These are phyloP conservation scores for Octodon degus DNA, from an alignment of 2,113 vertebrate genomes.

Conservation along the genomic window DNA sequence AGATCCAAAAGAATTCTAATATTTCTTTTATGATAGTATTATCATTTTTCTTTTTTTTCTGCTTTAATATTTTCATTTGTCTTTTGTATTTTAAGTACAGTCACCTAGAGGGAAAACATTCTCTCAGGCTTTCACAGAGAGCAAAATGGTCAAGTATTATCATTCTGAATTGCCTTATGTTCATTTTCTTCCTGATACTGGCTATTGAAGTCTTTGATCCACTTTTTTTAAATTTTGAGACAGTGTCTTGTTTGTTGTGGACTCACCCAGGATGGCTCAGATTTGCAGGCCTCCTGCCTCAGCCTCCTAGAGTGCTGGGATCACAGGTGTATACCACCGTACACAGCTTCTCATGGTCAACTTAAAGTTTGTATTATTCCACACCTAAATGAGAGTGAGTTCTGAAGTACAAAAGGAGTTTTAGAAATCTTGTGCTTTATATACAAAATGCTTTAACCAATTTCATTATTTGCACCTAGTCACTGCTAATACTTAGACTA, in stretches of 20 bases:
- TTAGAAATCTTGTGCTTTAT: constrained; percentile 36
- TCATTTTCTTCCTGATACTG: not conserved
- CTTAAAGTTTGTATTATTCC: not conserved
- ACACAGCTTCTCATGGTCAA: not conserved
- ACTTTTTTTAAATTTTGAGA: not conserved
- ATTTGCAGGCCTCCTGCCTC: not conserved
- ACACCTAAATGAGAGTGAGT: not conserved
- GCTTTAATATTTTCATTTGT: too few relatives aligned
- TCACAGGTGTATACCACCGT: not conserved
- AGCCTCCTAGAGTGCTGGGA: not conserved
- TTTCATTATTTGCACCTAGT: constrained; percentile 51
- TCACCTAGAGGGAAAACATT: too few relatives aligned
- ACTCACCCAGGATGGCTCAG: not conserved
- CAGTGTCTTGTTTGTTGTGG: not conserved
- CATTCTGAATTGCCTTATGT: not conserved
- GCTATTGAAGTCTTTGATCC: not conserved
- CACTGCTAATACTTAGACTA: constrained; percentile 65
- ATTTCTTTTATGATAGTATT: not conserved
- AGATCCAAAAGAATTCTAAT: not conserved
- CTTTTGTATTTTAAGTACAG: too few relatives aligned
- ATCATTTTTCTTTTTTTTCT: not conserved
- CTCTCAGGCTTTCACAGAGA: too few relatives aligned
- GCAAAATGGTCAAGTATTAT: too few relatives aligned
- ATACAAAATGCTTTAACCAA: constrained; percentile 59
- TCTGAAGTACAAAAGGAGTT: constrained; percentile 53